These are phyloP conservation scores for Polylopha cassiicola DNA, from an alignment of 2,888 invertebrate species.

Conservation along the genomic window DNA sequence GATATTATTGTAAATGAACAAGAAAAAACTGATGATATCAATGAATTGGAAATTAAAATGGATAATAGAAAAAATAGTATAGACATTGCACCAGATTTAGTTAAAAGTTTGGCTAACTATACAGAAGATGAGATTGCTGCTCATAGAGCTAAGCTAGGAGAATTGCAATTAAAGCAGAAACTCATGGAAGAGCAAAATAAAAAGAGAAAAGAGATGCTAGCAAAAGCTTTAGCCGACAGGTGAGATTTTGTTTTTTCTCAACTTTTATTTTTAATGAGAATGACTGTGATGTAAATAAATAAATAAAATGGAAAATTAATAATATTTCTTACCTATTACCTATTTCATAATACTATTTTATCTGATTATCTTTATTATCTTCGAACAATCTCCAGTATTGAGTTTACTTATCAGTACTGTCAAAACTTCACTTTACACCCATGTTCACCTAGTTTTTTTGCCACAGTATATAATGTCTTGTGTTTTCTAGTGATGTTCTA, in stretches of 20 bases:
- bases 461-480: constrained; percentile 9
- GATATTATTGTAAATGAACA: constrained; percentile 35
- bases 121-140: constrained; percentile 53
- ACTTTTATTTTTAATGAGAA: too few relatives aligned
- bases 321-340: not conserved
- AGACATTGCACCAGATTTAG: constrained; percentile 48
- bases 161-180: constrained; percentile 83
- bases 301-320: constrained; percentile 2
- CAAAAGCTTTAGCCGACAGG: constrained; percentile 85
- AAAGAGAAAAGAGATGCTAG: constrained; percentile 83
- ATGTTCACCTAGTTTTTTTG: too few relatives aligned
- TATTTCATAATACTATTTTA: constrained; percentile 1
- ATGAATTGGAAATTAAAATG: constrained; percentile 25
- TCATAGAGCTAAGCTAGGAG: constrained; percentile 78
- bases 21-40: constrained; percentile 32
- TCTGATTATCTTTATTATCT: constrained; percentile 23
- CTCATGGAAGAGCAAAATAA: constrained; percentile 88
- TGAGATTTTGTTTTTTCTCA: constrained; percentile 37
- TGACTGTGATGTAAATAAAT: not conserved
- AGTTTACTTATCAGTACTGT: constrained; percentile 16
- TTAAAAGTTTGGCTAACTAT: constrained; percentile 52
- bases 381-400: constrained; percentile 8
- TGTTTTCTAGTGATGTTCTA: constrained; percentile 29
- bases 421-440: constrained; percentile 11
- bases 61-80: constrained; percentile 34